phyloP scores from a whole-genome alignment of 2,797 vertebrate genomes.

The Enteromius unitaeniatus region DNA sequence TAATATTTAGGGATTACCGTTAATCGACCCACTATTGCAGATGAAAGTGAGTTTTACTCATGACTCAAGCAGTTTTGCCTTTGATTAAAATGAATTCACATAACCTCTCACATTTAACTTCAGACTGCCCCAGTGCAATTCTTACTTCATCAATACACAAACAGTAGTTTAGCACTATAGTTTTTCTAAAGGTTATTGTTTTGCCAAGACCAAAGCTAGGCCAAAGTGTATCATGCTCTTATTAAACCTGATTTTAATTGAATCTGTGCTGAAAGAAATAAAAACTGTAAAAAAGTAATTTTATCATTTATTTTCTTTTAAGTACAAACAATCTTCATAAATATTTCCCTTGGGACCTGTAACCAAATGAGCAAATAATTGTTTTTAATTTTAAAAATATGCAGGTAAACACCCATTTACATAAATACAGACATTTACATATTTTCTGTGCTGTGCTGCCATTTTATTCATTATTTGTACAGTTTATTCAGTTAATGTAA shows the following conservation, averaged over 20 bases:
- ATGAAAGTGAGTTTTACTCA: slow-evolving; percentile 49
- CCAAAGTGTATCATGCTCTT: background rate
- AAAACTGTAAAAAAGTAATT: slow-evolving; percentile 65
- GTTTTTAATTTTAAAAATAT: slow-evolving; percentile 89
- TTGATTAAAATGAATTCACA: background rate
- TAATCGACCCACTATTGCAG: slow-evolving; percentile 25
- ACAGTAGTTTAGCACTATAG: background rate
- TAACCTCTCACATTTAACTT: background rate
- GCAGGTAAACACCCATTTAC: slow-evolving; percentile 95
- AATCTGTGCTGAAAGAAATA: slow-evolving; percentile 25
- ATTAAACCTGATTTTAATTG: background rate
- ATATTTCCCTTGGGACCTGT: slow-evolving; percentile 98
- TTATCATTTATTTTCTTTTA: slow-evolving; percentile 91
- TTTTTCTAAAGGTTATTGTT: background rate
- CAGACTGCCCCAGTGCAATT: background rate
- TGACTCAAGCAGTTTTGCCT: background rate
- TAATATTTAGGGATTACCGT: slow-evolving; percentile 26
- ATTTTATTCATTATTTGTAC: slow-evolving; percentile 33
- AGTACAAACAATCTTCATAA: slow-evolving; percentile 99
- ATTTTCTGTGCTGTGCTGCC: slow-evolving; percentile 80
- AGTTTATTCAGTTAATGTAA: slow-evolving; percentile 41
- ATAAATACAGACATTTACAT: slow-evolving; percentile 83
- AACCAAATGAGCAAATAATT: slow-evolving; percentile 97
- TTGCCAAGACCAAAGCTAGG: background rate
- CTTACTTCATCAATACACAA: background rate